Evolutionary conservation across 2,113 vertebrate genomes (phyloP).

Genomic region (Corythaeola cristata): DNA sequence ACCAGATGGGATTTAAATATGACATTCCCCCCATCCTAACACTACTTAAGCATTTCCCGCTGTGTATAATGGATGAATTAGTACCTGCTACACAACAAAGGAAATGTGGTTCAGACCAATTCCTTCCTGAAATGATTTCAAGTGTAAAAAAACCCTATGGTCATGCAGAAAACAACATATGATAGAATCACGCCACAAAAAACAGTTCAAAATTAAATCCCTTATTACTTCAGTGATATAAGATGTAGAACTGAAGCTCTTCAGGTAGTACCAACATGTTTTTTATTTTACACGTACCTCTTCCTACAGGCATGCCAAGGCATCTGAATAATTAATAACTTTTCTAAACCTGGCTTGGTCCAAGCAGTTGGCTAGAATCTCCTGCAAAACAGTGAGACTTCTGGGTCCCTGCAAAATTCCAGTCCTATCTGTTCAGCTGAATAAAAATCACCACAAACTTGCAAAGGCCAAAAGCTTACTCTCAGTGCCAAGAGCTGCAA

Average conservation of each 20-base stretch:
- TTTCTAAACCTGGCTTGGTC: background rate
- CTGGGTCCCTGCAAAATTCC: background rate
- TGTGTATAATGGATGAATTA: background rate
- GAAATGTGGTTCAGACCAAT: background rate
- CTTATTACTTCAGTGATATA: background rate
- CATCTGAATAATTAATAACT: background rate
- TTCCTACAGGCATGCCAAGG: background rate
- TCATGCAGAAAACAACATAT: background rate
- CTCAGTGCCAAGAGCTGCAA: background rate
- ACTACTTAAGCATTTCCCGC: background rate
- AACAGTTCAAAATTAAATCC: background rate
- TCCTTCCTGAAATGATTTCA: background rate
- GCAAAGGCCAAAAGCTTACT: background rate
- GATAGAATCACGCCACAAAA: background rate
- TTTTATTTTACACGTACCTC: background rate
- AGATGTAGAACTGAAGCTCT: background rate
- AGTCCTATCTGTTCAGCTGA: background rate
- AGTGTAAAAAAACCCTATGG: background rate
- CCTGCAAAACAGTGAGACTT: background rate
- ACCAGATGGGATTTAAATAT: conserved; percentile 35
- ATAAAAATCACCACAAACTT: background rate
- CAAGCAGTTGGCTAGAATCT: background rate
- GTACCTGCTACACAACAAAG: conserved; percentile 9
- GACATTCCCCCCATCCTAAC: background rate
- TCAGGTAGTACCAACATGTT: background rate